A percentile compares a stretch with the other conserved stretches of the same genome.
phyloP scores from a whole-genome alignment of 2,888 invertebrate genomes.

The Agrotis clavis region DNA sequence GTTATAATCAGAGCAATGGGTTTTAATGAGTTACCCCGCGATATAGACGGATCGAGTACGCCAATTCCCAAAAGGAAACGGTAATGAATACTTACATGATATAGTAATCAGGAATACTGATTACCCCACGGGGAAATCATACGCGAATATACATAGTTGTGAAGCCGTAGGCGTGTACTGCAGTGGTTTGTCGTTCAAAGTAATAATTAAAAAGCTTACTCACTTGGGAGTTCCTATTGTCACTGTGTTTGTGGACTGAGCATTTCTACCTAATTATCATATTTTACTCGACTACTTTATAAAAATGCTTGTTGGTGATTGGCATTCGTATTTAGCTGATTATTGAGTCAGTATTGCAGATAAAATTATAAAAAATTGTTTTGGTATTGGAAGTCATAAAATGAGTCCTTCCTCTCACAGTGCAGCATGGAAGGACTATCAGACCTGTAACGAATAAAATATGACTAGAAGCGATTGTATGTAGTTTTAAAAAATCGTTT shows the following conservation, averaged over 20 bases:
- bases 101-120: constrained; percentile 52
- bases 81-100: constrained; percentile 54
- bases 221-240: constrained; percentile 9
- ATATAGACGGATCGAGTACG: constrained; percentile 20
- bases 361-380: neutral
- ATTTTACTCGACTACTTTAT: too few species aligned
- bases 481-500: too few species aligned
- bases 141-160: constrained; percentile 24
- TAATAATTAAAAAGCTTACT: constrained; percentile 25
- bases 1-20: neutral
- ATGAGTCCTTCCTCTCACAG: too few species aligned
- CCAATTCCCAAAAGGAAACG: constrained; percentile 26
- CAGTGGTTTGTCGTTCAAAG: constrained; percentile 21
- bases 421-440: too few species aligned
- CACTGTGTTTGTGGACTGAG: too few species aligned
- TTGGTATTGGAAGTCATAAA: too few species aligned
- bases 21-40: constrained; percentile 25
- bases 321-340: too few species aligned
- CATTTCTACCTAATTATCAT: neutral
- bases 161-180: neutral
- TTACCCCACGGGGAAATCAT: constrained; percentile 52
- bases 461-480: too few species aligned
- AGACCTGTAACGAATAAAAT: too few species aligned
- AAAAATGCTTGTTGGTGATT: too few species aligned
- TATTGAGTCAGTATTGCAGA: too few species aligned